Evolutionary conservation across 2,888 invertebrate genomes (phyloP), one percentile per base, ranked within the genome.

Genomic region (Dexiosoma caninum): DNA sequence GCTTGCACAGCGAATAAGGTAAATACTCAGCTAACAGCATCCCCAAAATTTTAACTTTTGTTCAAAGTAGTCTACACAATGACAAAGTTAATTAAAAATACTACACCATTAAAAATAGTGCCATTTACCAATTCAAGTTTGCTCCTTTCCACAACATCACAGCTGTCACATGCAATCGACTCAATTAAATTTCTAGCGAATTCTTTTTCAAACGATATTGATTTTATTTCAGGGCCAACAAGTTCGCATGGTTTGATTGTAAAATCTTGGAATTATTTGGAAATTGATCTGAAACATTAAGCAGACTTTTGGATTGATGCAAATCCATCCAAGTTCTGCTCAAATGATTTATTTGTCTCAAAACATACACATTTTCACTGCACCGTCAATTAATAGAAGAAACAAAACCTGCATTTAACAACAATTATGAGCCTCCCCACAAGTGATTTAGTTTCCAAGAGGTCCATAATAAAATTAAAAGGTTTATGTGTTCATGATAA

Each of bases 401-500:
- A 49, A 14, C 46, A 46, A 35, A 74, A 57, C 16, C 12, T 19
- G 27, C 27, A 72, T 67, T 70, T 66, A 51, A 21, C 57, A 62
- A 57, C 77, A 81, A 81, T 81, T 81, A 81, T 70, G 62, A 64
- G 51, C 69, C 27, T 49, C 21, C n/a, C n/a, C 8, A 16, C 4
- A 60, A 46, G 77, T 69, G n/a, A 57, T 64, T 67, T 71, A 14
- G 66, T 64, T 69, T 35, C 12, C 49, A 59, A 78, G 74, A 53
- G 69, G 83, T 12, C 8, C 12, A 66, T 27, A 62, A 67, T 40
- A 32, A 69, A 72, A 69, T 57, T 40, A 72, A 59, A 76, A 85
- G 85, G 83, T 86, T 53, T 85, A 87, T 87, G 86, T 87, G 86
- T 86, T 88, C 86, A 87, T 88, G 86, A 86, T 88, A 88, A 88